Percentiles rank a stretch among this genome's conserved stretches.
phyloP scores from a whole-genome alignment of 2,888 invertebrate genomes.

The Zhuqinia jingwanae region DNA sequence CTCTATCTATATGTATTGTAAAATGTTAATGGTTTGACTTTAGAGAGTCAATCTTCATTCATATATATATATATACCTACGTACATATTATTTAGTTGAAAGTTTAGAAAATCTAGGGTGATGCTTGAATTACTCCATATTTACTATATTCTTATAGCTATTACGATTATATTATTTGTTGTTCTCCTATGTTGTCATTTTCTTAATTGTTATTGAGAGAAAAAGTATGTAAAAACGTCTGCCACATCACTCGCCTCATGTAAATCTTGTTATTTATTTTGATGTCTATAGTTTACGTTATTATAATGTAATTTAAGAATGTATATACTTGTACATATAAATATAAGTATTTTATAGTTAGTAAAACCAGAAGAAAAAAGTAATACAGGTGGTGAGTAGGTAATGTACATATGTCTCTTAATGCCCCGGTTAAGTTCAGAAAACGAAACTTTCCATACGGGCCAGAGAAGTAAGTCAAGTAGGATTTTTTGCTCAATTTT shows the following conservation, averaged over 20 bases:
- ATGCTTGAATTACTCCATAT: constrained; percentile 70
- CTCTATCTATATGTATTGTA: too few species aligned
- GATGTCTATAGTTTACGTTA: not conserved
- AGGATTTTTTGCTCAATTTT: too few species aligned
- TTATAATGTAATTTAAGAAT: constrained; percentile 9
- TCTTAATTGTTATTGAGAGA: constrained; percentile 66
- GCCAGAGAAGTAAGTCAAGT: too few species aligned
- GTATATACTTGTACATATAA: constrained; percentile 4
- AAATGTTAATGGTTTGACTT: too few species aligned
- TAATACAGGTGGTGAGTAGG: not conserved
- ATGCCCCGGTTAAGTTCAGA: not conserved
- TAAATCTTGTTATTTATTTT: not conserved
- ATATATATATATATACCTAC: too few species aligned
- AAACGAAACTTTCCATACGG: too few species aligned
- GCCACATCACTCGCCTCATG: not conserved
- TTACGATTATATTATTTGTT: constrained; percentile 69
- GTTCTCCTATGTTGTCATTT: constrained; percentile 71
- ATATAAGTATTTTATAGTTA: not conserved
- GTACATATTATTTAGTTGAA: too few species aligned
- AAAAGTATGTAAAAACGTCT: constrained; percentile 20
- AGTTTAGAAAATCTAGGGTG: constrained; percentile 56
- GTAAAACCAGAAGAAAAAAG: not conserved
- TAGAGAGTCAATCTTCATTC: too few species aligned
- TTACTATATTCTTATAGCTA: constrained; percentile 69
- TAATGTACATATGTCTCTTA: not conserved